A percentile compares a stretch with the other conserved stretches of the same genome.
Conservation (phyloP, 2,113 vertebrate genomes). For the Oreochromis tanganicae region DNA sequence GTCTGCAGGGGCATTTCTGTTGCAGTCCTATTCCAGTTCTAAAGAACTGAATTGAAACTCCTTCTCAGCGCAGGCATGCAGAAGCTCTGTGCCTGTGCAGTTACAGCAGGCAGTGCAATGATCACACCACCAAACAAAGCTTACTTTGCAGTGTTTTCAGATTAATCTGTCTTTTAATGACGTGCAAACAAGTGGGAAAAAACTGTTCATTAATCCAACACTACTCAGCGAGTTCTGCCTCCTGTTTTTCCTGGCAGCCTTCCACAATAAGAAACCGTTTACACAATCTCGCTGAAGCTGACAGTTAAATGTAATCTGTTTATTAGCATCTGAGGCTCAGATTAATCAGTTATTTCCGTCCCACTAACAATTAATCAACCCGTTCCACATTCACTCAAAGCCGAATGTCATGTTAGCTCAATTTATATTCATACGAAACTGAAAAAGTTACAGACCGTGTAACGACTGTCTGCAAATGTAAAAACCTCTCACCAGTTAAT, state of each 20-base stretch:
- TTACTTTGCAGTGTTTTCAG: not conserved
- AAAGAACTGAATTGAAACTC: not conserved
- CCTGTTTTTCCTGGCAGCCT: not conserved
- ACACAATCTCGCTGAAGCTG: not conserved
- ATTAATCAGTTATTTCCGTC: not conserved
- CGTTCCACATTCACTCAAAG: not conserved
- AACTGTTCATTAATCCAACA: not conserved
- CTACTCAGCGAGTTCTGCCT: not conserved
- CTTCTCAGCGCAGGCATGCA: not conserved
- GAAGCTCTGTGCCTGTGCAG: not conserved
- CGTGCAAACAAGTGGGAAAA: not conserved
- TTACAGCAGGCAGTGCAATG: not conserved
- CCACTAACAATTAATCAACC: not conserved
- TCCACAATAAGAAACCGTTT: not conserved
- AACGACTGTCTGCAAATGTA: not conserved
- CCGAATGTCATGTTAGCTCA: not conserved
- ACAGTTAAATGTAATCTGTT: not conserved
- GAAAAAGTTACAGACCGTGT: not conserved
- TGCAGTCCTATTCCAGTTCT: not conserved
- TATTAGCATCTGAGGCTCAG: not conserved
- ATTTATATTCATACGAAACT: not conserved
- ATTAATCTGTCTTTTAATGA: not conserved
- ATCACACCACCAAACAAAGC: not conserved
- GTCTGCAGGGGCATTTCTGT: not conserved
- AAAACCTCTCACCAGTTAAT: not conserved